Evolutionary conservation across 2,797 vertebrate species (phyloP).

Genomic region (Tauraco hartlaubi): DNA sequence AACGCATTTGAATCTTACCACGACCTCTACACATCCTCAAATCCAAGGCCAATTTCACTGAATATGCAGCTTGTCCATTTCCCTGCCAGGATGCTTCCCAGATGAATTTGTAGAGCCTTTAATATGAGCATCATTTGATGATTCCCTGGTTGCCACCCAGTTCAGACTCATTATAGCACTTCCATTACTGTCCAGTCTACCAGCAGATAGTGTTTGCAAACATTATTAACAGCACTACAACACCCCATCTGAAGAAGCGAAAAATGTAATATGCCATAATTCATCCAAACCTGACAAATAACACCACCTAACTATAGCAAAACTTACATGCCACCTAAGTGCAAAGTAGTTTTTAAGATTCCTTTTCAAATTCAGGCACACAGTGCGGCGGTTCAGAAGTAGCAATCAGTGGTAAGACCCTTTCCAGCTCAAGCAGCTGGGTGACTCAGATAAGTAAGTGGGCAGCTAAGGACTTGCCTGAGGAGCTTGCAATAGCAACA

Average conservation of each 20-base stretch:
- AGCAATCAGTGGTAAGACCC: neutral
- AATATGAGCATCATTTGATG: neutral
- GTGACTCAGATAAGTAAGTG: neutral
- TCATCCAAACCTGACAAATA: neutral
- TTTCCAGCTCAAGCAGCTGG: neutral
- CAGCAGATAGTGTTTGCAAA: neutral
- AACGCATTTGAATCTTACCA: constrained; percentile 17
- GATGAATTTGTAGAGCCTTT: constrained; percentile 28
- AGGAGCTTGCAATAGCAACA: neutral
- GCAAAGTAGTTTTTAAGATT: neutral
- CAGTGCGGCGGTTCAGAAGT: neutral
- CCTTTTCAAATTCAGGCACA: neutral
- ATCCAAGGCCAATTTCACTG: neutral
- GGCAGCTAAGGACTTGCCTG: neutral
- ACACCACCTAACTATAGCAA: neutral
- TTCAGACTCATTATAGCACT: neutral
- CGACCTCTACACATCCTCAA: neutral
- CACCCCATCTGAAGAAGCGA: neutral
- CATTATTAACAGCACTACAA: neutral
- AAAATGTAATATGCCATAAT: neutral
- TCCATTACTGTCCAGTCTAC: neutral
- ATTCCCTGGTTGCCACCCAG: neutral
- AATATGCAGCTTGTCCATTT: neutral
- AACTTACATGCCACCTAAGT: neutral
- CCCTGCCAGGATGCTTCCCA: neutral